phyloP scores from a whole-genome alignment of 1,140 invertebrate genomes.

The Achatina immaculata region DNA sequence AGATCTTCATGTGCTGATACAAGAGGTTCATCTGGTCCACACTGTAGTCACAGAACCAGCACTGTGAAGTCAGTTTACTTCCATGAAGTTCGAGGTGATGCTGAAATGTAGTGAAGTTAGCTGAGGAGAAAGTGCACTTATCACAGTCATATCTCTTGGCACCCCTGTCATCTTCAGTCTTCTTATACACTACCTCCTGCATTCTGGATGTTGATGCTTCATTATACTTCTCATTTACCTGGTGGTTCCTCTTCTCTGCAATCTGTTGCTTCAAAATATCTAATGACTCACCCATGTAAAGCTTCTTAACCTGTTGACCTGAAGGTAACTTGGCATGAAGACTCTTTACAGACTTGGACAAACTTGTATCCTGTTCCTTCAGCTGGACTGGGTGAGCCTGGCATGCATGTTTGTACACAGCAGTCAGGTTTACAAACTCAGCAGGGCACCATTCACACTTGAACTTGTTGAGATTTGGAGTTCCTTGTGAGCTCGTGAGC shows the following conservation, averaged over 20 bases:
- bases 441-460: conserved; percentile 66
- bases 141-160: conserved; percentile 57
- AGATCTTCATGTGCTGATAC: conserved; percentile 64
- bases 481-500: neutral
- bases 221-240: conserved; percentile 28
- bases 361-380: conserved; percentile 53
- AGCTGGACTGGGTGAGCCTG: conserved; percentile 58
- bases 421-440: conserved; percentile 56
- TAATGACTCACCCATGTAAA: conserved; percentile 8
- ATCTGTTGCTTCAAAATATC: conserved; percentile 35
- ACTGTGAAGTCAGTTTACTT: conserved; percentile 59
- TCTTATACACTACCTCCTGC: conserved; percentile 43
- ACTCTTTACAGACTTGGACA: neutral
- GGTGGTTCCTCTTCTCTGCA: conserved; percentile 32
- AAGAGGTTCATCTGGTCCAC: conserved; percentile 62
- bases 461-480: conserved; percentile 27
- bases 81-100: conserved; percentile 65
- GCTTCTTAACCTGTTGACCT: neutral
- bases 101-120: conserved; percentile 60
- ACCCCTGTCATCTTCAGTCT: conserved; percentile 40
- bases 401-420: conserved; percentile 60
- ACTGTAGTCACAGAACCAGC: conserved; percentile 67
- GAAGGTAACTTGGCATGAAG: neutral
- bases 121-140: conserved; percentile 65
- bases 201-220: conserved; percentile 8